Base-by-base conservation (phyloP, 2,888 invertebrate species). In the Chymomyza procnemis region DNA sequence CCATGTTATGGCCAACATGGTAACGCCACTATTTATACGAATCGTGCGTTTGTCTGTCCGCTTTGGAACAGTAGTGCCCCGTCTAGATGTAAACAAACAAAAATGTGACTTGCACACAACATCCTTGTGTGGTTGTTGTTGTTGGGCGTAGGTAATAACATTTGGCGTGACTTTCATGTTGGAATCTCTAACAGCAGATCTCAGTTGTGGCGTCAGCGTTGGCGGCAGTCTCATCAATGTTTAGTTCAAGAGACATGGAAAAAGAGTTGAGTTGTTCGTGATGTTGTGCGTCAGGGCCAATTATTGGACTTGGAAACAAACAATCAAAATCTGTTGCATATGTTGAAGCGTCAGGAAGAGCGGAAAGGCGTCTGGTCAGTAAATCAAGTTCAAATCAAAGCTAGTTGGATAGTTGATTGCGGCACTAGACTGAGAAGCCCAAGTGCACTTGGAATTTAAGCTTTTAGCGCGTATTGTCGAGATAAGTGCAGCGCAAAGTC, bases 91-190 rank as follows among this genome's bases (percentile, higher is more conserved):
- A 19, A n/a, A 6, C 50, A 50, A 18, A 18, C 50, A 50, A 18
- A 50, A 18, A 50, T 19, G 19, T 41, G 12, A 18, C 47, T 41
- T 34, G 21, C 47, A 5, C 16, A 30, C 16, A 34, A 30, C 16
- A 34, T 57, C 18, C 22, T 26, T 57, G 56, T 56, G 56, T 58
- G 4, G 26, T 26, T 26, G 57, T 57, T 30, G 65, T 61, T 16
- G 50, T 41, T 64, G 50, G 67, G 46, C 67, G 46, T 65, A 21
- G 66, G 52, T 70, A 57, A 66, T 63, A 69, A 66, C 73, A 74
- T 78, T 85, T 82, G 73, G 80, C 82, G 76, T 86, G 87, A 82
- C 85, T 85, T 73, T 76, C 71, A 73, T 83, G 81, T 78, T 80
- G 71, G 63, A 59, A 69, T 66, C 60, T 57, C 61, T 64, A 67